Percentiles rank a stretch among this genome's conserved stretches.
Evolutionary conservation across 2,888 invertebrate genomes (phyloP).

Genomic region (Chelonus formosanus): DNA sequence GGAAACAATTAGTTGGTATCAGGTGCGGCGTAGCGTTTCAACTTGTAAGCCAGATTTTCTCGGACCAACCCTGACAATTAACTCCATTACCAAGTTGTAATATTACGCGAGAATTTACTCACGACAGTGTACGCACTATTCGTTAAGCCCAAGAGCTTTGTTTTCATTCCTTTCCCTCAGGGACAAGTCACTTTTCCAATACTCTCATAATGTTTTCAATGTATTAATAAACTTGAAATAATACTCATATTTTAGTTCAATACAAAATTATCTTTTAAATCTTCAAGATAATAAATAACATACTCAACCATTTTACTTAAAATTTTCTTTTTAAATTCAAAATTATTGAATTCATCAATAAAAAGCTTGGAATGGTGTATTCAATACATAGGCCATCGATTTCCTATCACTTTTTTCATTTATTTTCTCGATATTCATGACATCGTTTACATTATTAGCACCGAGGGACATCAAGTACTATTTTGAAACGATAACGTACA

Average conservation of each 20-base stretch:
- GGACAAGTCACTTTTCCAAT: slow-evolving; percentile 6
- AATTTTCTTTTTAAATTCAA: too few relatives aligned
- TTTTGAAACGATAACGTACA: slow-evolving; percentile 53
- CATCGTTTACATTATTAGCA: slow-evolving; percentile 40
- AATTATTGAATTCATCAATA: too few relatives aligned
- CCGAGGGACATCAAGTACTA: slow-evolving; percentile 44
- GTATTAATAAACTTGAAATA: too few relatives aligned
- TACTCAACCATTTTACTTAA: too few relatives aligned
- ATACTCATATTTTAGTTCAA: too few relatives aligned
- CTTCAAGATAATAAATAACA: too few relatives aligned
- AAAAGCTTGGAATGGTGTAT: too few relatives aligned
- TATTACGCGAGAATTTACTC: slow-evolving; percentile 54
- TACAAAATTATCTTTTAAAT: too few relatives aligned
- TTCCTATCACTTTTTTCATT: background rate
- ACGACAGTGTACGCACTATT: slow-evolving; percentile 53
- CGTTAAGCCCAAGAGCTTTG: slow-evolving; percentile 60
- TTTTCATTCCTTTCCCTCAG: slow-evolving; percentile 25
- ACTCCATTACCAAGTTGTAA: slow-evolving; percentile 65
- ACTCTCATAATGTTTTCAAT: background rate
- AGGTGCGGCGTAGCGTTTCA: slow-evolving; percentile 61
- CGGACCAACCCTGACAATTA: slow-evolving; percentile 57
- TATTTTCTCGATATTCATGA: slow-evolving; percentile 15
- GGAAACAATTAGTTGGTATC: slow-evolving; percentile 63
- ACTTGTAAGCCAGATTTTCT: slow-evolving; percentile 62
- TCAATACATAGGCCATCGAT: slow-evolving; percentile 7